Conservation (phyloP, 2,888 invertebrate species). For the Timandra comae region DNA sequence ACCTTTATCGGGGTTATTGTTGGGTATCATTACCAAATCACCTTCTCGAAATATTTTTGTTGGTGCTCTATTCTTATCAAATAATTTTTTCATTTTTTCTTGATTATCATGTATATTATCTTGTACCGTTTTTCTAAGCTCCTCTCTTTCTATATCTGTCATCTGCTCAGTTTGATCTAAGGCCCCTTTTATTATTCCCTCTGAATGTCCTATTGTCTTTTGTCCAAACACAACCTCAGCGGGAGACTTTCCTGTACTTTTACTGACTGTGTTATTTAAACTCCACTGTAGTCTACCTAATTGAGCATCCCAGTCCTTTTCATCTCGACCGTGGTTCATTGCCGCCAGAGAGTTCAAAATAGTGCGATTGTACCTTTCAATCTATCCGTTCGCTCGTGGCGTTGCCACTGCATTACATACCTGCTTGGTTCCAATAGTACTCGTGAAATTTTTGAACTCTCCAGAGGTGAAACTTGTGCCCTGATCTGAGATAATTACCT, state of each 20-base stretch:
- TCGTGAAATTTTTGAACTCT: conserved; percentile 1
- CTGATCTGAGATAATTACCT: too few relatives aligned
- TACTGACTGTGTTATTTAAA: neutral
- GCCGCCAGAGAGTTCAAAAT: neutral
- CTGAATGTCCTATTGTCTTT: neutral
- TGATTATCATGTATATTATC: neutral
- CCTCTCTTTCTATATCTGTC: too few relatives aligned
- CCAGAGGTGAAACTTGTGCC: neutral
- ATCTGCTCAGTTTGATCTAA: too few relatives aligned
- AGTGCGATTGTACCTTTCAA: conserved; percentile 5
- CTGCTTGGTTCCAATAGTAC: neutral
- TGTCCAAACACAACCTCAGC: neutral
- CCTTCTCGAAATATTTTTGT: neutral
- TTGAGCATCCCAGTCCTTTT: neutral
- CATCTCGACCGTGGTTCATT: neutral
- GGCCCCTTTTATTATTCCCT: too few relatives aligned
- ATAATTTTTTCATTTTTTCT: neutral
- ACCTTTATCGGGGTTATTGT: conserved; percentile 4
- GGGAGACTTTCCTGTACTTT: neutral
- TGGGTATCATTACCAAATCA: conserved; percentile 3
- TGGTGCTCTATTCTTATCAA: neutral
- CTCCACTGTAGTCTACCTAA: neutral
- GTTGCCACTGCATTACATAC: conserved; percentile 2
- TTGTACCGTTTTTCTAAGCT: neutral
- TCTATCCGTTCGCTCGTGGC: conserved; percentile 7